A percentile compares a stretch with the other conserved stretches of the same genome.
Evolutionary conservation across 2,888 invertebrate species (phyloP).

Genomic region (Habroteleia sp.): DNA sequence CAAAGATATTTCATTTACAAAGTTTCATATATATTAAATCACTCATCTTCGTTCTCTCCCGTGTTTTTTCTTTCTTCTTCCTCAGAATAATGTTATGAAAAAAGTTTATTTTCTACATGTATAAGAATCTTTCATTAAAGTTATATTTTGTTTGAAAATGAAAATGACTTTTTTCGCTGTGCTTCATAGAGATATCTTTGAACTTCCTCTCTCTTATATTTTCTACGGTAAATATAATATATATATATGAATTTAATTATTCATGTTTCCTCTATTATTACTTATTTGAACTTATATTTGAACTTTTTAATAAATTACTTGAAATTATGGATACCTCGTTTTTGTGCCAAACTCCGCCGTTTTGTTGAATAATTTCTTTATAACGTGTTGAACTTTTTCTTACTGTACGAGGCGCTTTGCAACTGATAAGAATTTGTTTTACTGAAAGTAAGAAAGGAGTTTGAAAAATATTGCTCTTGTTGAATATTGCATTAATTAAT

Average conservation of each 20-base stretch:
- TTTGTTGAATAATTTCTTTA: conserved; percentile 61
- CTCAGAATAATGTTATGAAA: conserved; percentile 53
- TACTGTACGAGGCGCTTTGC: conserved; percentile 41
- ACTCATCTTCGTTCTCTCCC: conserved; percentile 16
- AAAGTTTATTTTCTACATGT: conserved; percentile 60
- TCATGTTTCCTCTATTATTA: conserved; percentile 60
- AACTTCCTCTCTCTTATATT: conserved; percentile 37
- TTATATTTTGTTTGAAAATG: conserved; percentile 59
- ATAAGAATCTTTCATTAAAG: conserved; percentile 61
- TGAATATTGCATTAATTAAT: conserved; percentile 50
- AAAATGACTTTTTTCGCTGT: conserved; percentile 47
- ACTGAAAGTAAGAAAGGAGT: conserved; percentile 43
- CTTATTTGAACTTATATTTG: conserved; percentile 61
- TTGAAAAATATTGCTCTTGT: conserved; percentile 43
- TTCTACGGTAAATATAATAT: conserved; percentile 52
- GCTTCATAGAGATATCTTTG: conserved; percentile 57
- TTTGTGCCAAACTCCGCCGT: conserved; percentile 50
- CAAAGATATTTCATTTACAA: conserved; percentile 56
- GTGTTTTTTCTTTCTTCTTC: conserved; percentile 22
- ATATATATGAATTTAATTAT: conserved; percentile 64
- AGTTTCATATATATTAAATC: conserved; percentile 54
- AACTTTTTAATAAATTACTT: conserved; percentile 60
- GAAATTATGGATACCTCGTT: conserved; percentile 48
- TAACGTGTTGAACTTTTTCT: conserved; percentile 59
- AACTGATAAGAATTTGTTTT: conserved; percentile 59